Base-by-base conservation (phyloP, 2,888 invertebrate genomes). In the Drosophila colorata region DNA sequence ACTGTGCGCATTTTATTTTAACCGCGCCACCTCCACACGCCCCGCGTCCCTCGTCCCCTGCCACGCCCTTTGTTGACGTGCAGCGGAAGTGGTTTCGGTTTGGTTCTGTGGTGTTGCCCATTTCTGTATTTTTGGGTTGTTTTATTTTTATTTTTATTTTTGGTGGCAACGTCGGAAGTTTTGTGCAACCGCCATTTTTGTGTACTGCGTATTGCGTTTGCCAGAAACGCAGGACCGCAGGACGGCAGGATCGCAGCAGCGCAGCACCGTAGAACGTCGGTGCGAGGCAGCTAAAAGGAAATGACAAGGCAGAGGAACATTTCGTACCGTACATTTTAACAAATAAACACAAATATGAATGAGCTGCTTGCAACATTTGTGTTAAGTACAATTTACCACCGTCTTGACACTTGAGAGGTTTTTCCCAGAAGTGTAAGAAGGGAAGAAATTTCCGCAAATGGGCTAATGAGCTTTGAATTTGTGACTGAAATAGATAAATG, bases 1-100 rank as follows among this genome's bases (percentile, higher is more conserved):
- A 85, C 85, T 73, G 80, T 70, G 80, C 80, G 78, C 84, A 79
- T 63, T 83, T 83, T 77, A 76, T 74, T 71, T 69, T 51, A 41
- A 46, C 41, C 59, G 37, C 37, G 44, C 37, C 55, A 41, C 28
- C 14, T 16, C 37, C 16, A 20, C 20, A 20, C 55, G 41, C 71
- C 58, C 43, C n/a, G 37, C 25, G 5, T 25, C 11, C 35, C 61
- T 11, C 53, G 44, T 3, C 28, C 23, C 44, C 18, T 23, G 64
- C 6, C 58, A 57, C 70, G 66, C 73, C 63, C 58, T 58, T 47
- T 43, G 64, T 65, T 70, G 78, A 71, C 69, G 72, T 72, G 64
- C 69, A 47, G 44, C 71, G 73, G 82, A 78, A 72, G 80, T 70
- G 66, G 80, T 47, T 65, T 46, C 31, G 65, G 60, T 56, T 65